Evolutionary conservation across 2,888 invertebrate species (phyloP).

Genomic region (Eupelmus urozonus): DNA sequence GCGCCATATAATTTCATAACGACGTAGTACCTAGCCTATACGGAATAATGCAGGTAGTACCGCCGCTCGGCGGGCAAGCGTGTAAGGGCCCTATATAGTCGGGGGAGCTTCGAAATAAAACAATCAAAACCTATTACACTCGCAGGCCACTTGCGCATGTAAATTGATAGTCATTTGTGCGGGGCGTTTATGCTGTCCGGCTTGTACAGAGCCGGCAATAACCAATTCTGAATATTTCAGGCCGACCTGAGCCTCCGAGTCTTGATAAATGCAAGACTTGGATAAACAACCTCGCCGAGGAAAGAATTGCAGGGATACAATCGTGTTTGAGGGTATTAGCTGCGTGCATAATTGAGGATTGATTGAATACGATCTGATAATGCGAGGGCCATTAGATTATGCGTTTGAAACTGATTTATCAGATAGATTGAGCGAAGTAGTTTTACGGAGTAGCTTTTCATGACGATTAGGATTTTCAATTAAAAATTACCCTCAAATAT

Average conservation of each 20-base stretch:
- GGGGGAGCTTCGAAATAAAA: conserved; percentile 38
- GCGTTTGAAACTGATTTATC: no score
- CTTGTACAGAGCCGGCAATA: conserved; percentile 1
- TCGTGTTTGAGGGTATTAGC: no score
- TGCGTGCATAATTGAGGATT: no score
- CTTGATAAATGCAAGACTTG: conserved; percentile 11
- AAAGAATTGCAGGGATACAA: no score
- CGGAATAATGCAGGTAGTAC: conserved; percentile 48
- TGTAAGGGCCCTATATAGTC: background rate
- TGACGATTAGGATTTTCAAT: no score
- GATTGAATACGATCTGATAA: no score
- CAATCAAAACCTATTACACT: conserved; percentile 55
- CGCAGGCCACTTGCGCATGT: conserved; percentile 40
- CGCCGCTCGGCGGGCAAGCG: background rate
- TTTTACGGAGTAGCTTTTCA: no score
- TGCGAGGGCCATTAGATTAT: background rate
- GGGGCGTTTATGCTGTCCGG: conserved; percentile 35
- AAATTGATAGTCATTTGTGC: conserved; percentile 53
- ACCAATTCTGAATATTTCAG: conserved; percentile 41
- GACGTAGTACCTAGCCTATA: background rate
- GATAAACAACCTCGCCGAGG: background rate
- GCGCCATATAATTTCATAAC: conserved; percentile 39
- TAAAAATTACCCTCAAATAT: no score
- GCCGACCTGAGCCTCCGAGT: background rate
- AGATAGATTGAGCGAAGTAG: no score